Percentiles rank a stretch among this genome's conserved stretches.
These are phyloP conservation scores for Drosophila anomelani DNA, from an alignment of 2,888 invertebrate species.

Conservation along the genomic window DNA sequence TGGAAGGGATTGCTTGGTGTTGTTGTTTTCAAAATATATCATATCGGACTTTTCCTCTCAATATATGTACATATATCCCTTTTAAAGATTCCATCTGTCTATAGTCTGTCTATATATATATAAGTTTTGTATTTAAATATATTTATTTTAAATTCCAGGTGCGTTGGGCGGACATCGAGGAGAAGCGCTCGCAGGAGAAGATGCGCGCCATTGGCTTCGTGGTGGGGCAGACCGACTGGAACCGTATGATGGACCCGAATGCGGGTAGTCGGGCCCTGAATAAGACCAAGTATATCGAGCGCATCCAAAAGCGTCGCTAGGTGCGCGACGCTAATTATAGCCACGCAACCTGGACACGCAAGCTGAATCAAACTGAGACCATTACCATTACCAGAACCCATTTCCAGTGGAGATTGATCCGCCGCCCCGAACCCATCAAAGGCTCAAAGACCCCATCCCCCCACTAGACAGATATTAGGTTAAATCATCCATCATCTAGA, in stretches of 20 bases:
- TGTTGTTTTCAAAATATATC: background rate
- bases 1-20: background rate
- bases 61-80: background rate
- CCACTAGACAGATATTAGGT: conserved; percentile 1
- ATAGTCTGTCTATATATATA: too few species aligned
- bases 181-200: conserved; percentile 94
- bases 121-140: too few species aligned
- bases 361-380: conserved; percentile 8
- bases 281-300: conserved; percentile 95
- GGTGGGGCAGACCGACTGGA: conserved; percentile 98
- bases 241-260: conserved; percentile 96
- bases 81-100: too few species aligned
- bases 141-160: conserved; percentile 87
- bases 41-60: background rate
- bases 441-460: conserved; percentile 3
- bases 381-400: conserved; percentile 28
- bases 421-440: background rate
- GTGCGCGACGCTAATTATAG: conserved; percentile 45
- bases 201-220: conserved; percentile 98
- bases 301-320: conserved; percentile 84
- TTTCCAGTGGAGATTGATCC: conserved; percentile 10
- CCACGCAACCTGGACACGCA: conserved; percentile 24
- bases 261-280: conserved; percentile 95
- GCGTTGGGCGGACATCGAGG: conserved; percentile 99
- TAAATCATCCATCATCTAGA: conserved; percentile 16